Evolutionary conservation across 1,140 invertebrate species (phyloP), one percentile per base, ranked within the genome.

Genomic region (Drosophila ficusphila): DNA sequence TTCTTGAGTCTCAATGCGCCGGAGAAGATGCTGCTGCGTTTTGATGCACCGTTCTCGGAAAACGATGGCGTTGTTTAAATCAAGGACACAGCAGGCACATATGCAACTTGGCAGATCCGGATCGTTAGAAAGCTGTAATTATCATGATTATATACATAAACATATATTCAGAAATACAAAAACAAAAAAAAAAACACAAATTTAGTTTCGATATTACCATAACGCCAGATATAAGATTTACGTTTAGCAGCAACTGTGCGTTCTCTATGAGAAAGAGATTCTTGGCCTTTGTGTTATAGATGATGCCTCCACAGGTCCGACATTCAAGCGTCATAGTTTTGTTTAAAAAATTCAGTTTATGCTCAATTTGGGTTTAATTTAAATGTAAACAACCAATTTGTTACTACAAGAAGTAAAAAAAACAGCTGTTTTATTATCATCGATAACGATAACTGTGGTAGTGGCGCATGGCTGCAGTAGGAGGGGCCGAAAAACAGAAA

Each of bases 81-180:
- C 76, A 7, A 74, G 46, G 6, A 81, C n/a, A 4, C 79, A 85
- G 41, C 81, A 79, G 9, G 38, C 79, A 6, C 79, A 85, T 23
- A 86, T 86, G n/a, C 47, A 75, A 1, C 39, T 60, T 7, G 79
- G 79, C 18, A 86, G 23, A 3, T 56, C 33, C 0, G 65, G 31
- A 23, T 72, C 25, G 12, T 53, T 62, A 11, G 27, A 3, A 0
- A 88, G 54, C 78, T 82, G 21, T 0, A 46, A 19, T 16, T 9
- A 7, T n/a, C n/a, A n/a, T n/a, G n/a, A n/a, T n/a, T n/a, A n/a
- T n/a, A n/a, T n/a, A n/a, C n/a, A n/a, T n/a, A n/a, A n/a, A n/a
- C n/a, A n/a, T n/a, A n/a, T n/a, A n/a, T n/a, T n/a, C 11, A 44
- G n/a, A 25, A 11, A 14, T 9, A 29, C 1, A 9, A 14, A 23